Percentiles rank a stretch among this genome's conserved stretches.
phyloP scores from a whole-genome alignment of 2,888 invertebrate species.

The Caenorhabditis sp. region DNA sequence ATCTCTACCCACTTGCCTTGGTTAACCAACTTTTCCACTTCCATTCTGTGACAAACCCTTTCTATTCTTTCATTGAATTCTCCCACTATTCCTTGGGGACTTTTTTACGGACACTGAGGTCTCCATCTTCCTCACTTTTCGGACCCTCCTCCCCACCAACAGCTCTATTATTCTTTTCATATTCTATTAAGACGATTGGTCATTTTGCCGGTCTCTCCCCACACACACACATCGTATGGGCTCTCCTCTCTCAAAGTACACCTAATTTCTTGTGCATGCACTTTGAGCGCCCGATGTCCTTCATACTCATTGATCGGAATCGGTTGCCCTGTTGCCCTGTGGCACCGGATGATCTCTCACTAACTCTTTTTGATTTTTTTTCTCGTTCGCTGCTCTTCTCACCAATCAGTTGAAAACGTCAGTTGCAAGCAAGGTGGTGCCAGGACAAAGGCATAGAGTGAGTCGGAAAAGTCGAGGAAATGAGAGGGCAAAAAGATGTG shows the following conservation, averaged over 20 bases:
- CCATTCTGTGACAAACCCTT: background rate
- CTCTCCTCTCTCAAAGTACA: conserved; percentile 42
- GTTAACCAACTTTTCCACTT: conserved; percentile 33
- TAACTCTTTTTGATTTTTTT: background rate
- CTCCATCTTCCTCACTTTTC: conserved; percentile 33
- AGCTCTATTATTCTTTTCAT: conserved; percentile 51
- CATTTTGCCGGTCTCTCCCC: conserved; percentile 22
- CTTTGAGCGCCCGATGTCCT: conserved; percentile 16
- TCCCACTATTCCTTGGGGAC: conserved; percentile 39
- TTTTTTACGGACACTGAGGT: conserved; percentile 34
- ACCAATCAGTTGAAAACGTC: conserved; percentile 35
- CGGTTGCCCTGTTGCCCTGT: conserved; percentile 7
- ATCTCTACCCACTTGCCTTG: conserved; percentile 42
- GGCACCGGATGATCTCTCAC: conserved; percentile 7
- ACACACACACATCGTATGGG: background rate
- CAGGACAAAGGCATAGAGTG: conserved; percentile 22
- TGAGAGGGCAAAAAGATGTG: conserved; percentile 17
- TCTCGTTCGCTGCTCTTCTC: too few relatives aligned
- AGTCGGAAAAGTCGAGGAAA: conserved; percentile 33
- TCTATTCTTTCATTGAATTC: conserved; percentile 43
- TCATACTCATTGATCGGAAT: conserved; percentile 24
- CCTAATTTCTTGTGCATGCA: conserved; percentile 53
- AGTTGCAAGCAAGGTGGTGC: conserved; percentile 47
- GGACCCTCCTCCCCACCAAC: background rate
- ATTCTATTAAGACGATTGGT: conserved; percentile 61